These are phyloP conservation scores for Lampris incognitus DNA, from an alignment of 2,113 vertebrate species.

Conservation along the genomic window DNA sequence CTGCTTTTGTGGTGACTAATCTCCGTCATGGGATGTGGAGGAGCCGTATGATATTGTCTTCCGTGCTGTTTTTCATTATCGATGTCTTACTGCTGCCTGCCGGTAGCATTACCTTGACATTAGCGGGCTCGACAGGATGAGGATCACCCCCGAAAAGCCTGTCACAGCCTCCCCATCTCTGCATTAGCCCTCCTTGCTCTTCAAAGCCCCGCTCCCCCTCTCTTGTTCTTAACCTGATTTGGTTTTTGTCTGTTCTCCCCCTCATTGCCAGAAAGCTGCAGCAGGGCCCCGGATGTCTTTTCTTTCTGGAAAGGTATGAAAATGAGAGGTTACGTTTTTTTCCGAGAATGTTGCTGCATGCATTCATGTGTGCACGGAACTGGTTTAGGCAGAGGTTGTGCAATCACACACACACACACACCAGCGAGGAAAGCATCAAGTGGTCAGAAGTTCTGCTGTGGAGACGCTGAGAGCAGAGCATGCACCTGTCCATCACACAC, in stretches of 20 bases:
- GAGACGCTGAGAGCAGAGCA: no score
- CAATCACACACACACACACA: no score
- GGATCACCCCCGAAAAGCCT: conserved; percentile 92
- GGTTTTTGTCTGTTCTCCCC: conserved; percentile 11
- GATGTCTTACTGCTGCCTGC: conserved; percentile 92
- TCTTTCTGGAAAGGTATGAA: conserved; percentile 33
- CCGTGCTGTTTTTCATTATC: conserved; percentile 99
- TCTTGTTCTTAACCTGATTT: conserved; percentile 60
- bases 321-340: conserved; percentile 50
- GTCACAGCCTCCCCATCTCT: conserved; percentile 88
- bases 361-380: background rate
- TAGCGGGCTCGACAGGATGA: conserved; percentile 90
- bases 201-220: conserved; percentile 71
- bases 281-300: conserved; percentile 50
- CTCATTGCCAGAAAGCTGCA: conserved; percentile 46
- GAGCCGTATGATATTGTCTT: conserved; percentile 99
- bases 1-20: conserved; percentile 77
- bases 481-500: no score
- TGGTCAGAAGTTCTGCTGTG: no score
- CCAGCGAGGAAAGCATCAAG: no score
- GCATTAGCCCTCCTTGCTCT: conserved; percentile 70
- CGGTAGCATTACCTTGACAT: conserved; percentile 95
- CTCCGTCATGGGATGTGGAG: conserved; percentile 91
- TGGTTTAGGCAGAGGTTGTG: no score
- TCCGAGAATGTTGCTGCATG: conserved; percentile 44